Evolutionary conservation across 2,797 vertebrate genomes (phyloP).

Genomic region (Sebastiscus tertius): DNA sequence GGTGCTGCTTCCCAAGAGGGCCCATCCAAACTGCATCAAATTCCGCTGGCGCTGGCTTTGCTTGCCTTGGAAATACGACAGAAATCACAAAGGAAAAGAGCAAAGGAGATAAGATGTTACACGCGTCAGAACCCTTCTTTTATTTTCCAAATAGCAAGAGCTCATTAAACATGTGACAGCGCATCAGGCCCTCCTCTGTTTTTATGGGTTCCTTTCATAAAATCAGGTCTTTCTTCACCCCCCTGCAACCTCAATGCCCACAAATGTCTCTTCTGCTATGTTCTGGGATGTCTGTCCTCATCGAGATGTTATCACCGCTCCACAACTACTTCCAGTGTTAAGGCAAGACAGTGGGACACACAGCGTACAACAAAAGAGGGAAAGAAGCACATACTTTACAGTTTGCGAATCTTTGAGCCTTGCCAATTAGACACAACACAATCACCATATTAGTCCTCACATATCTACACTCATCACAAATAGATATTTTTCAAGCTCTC

Average conservation of each 20-base stretch:
- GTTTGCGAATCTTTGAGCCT: conserved; percentile 70
- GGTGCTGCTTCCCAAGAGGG: conserved; percentile 57
- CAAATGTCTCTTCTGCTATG: conserved; percentile 13
- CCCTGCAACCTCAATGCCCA: conserved; percentile 24
- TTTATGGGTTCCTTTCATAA: conserved; percentile 45
- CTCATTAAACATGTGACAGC: conserved; percentile 63
- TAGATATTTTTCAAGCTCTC: conserved; percentile 64
- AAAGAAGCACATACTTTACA: conserved; percentile 72
- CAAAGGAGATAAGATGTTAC: conserved; percentile 76
- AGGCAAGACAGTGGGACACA: conserved; percentile 26
- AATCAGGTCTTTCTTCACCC: conserved; percentile 31
- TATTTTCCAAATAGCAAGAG: conserved; percentile 52
- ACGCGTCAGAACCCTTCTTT: conserved; percentile 62
- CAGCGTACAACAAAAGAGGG: conserved; percentile 32
- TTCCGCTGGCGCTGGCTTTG: conserved; percentile 73
- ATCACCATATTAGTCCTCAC: conserved; percentile 82
- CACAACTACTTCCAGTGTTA: conserved; percentile 26
- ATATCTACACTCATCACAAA: conserved; percentile 69
- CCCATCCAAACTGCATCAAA: conserved; percentile 44
- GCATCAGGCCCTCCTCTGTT: conserved; percentile 23
- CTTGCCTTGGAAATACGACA: conserved; percentile 80
- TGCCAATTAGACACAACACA: conserved; percentile 81
- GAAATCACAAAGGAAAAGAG: conserved; percentile 71
- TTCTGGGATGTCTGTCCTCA: conserved; percentile 21
- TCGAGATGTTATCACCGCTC: conserved; percentile 8